These are phyloP conservation scores for Hirudinaria manillensis DNA, from an alignment of 2,888 invertebrate genomes.

Conservation along the genomic window DNA sequence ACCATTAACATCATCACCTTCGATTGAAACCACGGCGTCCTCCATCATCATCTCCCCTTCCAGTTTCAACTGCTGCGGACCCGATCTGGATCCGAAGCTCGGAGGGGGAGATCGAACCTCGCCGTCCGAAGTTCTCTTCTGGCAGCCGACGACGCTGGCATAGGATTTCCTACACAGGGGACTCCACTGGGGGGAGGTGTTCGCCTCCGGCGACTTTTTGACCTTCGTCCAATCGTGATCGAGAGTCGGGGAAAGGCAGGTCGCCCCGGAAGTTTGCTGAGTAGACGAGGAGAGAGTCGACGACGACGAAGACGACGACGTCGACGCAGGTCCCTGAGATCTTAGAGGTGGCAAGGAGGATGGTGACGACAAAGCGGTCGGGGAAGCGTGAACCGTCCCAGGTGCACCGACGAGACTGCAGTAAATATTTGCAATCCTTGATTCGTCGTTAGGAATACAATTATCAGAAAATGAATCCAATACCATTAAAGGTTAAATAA, in stretches of 20 bases:
- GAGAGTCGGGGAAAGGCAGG: conserved; percentile 5
- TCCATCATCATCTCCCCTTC: conserved; percentile 25
- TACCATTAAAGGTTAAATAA: no score
- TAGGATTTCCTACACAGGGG: conserved; percentile 14
- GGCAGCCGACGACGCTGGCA: conserved; percentile 20
- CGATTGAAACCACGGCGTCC: conserved; percentile 27
- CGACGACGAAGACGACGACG: conserved; percentile 5
- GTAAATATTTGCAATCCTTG: neutral
- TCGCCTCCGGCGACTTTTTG: neutral
- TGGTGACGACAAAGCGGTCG: neutral
- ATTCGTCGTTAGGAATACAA: no score
- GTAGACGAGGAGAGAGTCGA: conserved; percentile 4
- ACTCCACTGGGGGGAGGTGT: conserved; percentile 21
- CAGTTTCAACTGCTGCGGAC: conserved; percentile 24
- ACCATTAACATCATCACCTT: conserved; percentile 23
- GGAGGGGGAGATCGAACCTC: neutral
- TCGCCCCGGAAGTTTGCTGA: conserved; percentile 2
- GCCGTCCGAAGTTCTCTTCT: neutral
- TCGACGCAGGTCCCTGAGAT: conserved; percentile 10
- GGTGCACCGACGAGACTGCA: neutral
- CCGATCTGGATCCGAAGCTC: neutral
- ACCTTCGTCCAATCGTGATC: conserved; percentile 18
- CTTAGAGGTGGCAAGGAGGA: neutral
- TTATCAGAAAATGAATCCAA: no score
- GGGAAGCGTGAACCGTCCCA: neutral